Percentiles rank a stretch among this genome's conserved stretches.
phyloP scores from a whole-genome alignment of 2,888 invertebrate species.

The Xestia rhomboidea region DNA sequence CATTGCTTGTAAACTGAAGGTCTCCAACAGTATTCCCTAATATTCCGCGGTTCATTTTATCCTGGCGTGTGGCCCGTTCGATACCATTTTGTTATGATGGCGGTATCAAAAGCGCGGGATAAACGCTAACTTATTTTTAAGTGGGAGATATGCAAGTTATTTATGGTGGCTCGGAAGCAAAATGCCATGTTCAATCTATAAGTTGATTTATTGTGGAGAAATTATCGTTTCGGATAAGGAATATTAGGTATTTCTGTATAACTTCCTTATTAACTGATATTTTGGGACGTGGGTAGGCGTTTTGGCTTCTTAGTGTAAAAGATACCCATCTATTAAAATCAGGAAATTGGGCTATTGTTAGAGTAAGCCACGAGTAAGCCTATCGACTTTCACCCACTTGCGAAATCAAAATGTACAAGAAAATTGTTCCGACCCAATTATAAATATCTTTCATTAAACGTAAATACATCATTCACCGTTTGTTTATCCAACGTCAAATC shows the following conservation, averaged over 20 bases:
- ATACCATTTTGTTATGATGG: constrained; percentile 82
- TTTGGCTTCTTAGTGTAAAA: background rate
- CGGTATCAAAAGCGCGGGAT: constrained; percentile 76
- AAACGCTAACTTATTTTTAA: constrained; percentile 87
- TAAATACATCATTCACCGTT: background rate
- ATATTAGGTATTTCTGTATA: constrained; percentile 56
- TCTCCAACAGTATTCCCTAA: constrained; percentile 30
- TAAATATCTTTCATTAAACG: background rate
- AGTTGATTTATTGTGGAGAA: constrained; percentile 82
- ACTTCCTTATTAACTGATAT: constrained; percentile 52
- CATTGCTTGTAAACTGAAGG: constrained; percentile 26
- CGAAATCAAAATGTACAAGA: background rate
- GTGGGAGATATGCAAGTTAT: constrained; percentile 82
- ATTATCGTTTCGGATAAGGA: constrained; percentile 73
- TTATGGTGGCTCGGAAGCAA: constrained; percentile 84
- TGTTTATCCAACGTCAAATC: background rate
- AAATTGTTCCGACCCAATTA: background rate
- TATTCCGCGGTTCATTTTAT: constrained; percentile 65
- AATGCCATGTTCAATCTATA: constrained; percentile 84
- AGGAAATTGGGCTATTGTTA: background rate
- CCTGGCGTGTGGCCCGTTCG: constrained; percentile 65
- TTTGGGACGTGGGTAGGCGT: constrained; percentile 32
- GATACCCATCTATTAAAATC: background rate
- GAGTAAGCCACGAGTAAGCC: background rate
- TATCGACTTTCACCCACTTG: constrained; percentile 9